Conservation (phyloP, 2,888 invertebrate genomes). For the Zele albiditarsus region DNA sequence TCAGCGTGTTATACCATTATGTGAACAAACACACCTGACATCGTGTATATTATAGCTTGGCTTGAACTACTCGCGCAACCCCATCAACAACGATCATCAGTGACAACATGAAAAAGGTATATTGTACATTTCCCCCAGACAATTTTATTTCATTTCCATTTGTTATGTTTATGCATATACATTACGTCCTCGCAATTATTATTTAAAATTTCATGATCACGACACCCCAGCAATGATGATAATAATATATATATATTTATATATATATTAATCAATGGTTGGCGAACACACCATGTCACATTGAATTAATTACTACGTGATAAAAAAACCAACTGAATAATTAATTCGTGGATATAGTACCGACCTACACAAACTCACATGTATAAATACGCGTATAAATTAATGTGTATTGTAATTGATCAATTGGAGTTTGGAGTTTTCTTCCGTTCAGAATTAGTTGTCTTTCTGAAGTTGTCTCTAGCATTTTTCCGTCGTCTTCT, state of each 20-base stretch:
- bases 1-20: slow-evolving; percentile 13
- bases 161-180: background rate
- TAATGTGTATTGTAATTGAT: background rate
- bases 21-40: slow-evolving; percentile 29
- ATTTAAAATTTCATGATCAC: slow-evolving; percentile 9
- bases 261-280: background rate
- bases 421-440: background rate
- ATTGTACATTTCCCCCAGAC: slow-evolving; percentile 11
- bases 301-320: background rate
- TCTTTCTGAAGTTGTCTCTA: slow-evolving; percentile 35
- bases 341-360: background rate
- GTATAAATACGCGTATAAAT: background rate
- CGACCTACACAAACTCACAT: background rate
- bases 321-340: background rate
- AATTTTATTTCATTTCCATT: background rate
- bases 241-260: background rate
- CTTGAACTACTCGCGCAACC: slow-evolving; percentile 7
- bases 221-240: background rate
- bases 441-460: background rate
- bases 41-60: slow-evolving; percentile 1
- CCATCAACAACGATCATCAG: slow-evolving; percentile 4
- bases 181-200: background rate
- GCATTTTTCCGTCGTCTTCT: slow-evolving; percentile 33
- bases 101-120: slow-evolving; percentile 23
- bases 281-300: background rate